Evolutionary conservation across 1,140 invertebrate species (phyloP).

Genomic region (Oryzaephilus surinamensis): DNA sequence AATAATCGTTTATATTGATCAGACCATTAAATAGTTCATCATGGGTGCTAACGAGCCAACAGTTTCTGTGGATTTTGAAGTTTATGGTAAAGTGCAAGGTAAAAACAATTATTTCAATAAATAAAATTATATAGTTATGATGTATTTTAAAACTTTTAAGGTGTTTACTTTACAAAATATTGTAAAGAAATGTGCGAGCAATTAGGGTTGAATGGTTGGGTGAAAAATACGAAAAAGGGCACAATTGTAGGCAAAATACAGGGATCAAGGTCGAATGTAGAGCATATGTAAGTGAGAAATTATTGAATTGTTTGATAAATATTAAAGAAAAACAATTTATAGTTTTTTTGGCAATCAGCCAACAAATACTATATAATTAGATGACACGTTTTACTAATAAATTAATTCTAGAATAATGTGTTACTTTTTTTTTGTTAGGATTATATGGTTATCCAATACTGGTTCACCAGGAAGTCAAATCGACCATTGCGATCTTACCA

Average conservation of each 20-base stretch:
- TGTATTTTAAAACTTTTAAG: slow-evolving; percentile 38
- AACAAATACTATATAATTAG: slow-evolving; percentile 4
- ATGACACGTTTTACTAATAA: slow-evolving; percentile 8
- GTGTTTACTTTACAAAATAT: slow-evolving; percentile 79
- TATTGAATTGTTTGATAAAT: slow-evolving; percentile 4
- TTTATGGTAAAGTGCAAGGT: slow-evolving; percentile 83
- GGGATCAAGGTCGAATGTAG: slow-evolving; percentile 62
- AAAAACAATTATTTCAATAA: slow-evolving; percentile 22
- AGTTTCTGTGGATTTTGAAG: slow-evolving; percentile 78
- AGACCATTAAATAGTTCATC: too few species aligned
- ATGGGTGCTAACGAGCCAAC: too few species aligned
- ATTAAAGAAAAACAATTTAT: slow-evolving; percentile 2
- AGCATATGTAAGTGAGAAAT: slow-evolving; percentile 65
- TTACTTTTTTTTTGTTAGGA: slow-evolving; percentile 46
- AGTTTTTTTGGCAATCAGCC: too few species aligned
- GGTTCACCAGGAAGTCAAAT: slow-evolving; percentile 79
- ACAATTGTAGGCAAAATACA: slow-evolving; percentile 81
- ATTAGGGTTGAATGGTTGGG: slow-evolving; percentile 73
- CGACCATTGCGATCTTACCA: slow-evolving; percentile 67
- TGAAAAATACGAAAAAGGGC: slow-evolving; percentile 78
- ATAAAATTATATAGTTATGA: background rate
- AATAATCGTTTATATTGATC: too few species aligned
- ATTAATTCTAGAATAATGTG: background rate
- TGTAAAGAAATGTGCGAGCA: slow-evolving; percentile 64
- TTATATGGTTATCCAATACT: slow-evolving; percentile 69